Evolutionary conservation across 2,888 invertebrate species (phyloP).

Genomic region (Volucella bombylans): DNA sequence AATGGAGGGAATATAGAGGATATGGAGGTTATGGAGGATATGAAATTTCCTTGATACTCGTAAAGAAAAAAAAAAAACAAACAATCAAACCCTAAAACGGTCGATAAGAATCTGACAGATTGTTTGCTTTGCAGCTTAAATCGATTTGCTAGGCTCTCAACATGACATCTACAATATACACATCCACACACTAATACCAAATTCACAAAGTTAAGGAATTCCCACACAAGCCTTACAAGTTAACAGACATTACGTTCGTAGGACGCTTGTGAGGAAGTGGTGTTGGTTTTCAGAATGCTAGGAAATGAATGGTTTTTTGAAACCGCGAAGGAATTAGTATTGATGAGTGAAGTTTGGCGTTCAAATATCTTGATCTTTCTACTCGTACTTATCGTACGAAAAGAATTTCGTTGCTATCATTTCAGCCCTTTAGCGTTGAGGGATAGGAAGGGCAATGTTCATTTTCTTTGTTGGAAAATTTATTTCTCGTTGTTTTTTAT

Average conservation of each 20-base stretch:
- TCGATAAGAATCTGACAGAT: constrained; percentile 42
- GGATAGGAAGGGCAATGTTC: too few species aligned
- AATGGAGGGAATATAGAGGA: neutral
- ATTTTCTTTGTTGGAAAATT: too few species aligned
- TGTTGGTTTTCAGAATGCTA: constrained; percentile 19
- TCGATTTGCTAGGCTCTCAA: constrained; percentile 32
- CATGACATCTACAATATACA: neutral
- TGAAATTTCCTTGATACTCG: constrained; percentile 35
- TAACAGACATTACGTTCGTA: constrained; percentile 11
- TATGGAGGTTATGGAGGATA: constrained; percentile 27
- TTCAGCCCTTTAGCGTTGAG: too few species aligned
- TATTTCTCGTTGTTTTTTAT: too few species aligned
- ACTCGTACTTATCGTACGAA: too few species aligned
- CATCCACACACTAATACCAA: neutral
- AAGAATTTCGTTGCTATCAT: too few species aligned
- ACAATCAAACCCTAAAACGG: neutral
- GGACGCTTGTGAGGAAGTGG: constrained; percentile 13
- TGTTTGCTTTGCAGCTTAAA: constrained; percentile 49
- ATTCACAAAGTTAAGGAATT: constrained; percentile 16
- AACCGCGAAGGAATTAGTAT: constrained; percentile 31
- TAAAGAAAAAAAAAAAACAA: neutral
- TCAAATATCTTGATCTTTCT: constrained; percentile 35
- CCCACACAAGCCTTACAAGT: constrained; percentile 7
- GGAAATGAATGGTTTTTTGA: constrained; percentile 32
- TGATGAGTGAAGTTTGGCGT: constrained; percentile 38